Base-by-base conservation (phyloP, 2,797 vertebrate species). In the Momotus momota region DNA sequence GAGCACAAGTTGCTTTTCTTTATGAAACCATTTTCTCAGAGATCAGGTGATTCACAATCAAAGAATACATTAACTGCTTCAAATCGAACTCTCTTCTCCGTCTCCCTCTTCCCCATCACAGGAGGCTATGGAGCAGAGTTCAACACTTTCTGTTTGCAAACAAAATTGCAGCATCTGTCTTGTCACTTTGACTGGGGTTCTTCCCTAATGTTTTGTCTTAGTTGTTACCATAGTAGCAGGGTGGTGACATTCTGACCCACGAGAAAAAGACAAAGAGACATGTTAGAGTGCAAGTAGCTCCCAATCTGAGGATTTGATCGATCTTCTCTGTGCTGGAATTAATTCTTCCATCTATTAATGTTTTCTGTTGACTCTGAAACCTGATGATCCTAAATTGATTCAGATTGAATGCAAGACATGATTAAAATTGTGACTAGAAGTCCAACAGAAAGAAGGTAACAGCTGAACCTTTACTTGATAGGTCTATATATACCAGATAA, bases 271-370 rank as follows among this genome's bases (percentile, higher is more conserved):
- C 58, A 49, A 81, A 93, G 79, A 88, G 64, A 35, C 45, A 78
- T 17, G 22, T 41, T 55, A 60, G 2, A 20, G 45, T 81, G 40
- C 67, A 75, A 96, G 80, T 66, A 94, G 45, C 64, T 91, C 43
- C 80, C 72, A 81, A 79, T 46, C 7, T 74, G 70, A 84, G 35
- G 70, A 89, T 92, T 93, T 96, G 93, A 96, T 94, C 94, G 66
- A 95, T 96, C 60, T 96, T 52, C 43, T 93, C 79, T 45, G 51
- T 61, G 31, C 17, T 82, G 48, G 75, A 92, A 96, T 96, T 91
- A 96, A 90, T 95, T 91, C 82, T 86, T 95, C 70, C 41, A 77
- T 87, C 95, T 97, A 93, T 95, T 95, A 96, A 81, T 46, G 31
- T 89, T 88, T 90, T 84, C 78, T 95, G 77, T 95, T 94, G 82